phyloP scores from a whole-genome alignment of 2,888 invertebrate genomes.

The Hydriomena furcata region DNA sequence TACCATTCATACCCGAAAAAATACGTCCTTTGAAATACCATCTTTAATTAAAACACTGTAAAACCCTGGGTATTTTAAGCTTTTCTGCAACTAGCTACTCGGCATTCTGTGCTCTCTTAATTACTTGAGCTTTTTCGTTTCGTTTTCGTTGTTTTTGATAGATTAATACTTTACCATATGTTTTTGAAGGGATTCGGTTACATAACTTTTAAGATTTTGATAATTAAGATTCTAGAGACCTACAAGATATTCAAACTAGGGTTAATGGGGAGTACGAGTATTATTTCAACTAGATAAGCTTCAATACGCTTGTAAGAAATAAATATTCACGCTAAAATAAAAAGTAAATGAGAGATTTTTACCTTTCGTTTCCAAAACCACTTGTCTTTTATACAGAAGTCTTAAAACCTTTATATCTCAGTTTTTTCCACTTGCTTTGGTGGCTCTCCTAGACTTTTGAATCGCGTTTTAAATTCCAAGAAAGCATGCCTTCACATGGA shows the following conservation, averaged over 20 bases:
- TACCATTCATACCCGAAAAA: conserved; percentile 13
- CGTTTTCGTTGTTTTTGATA: too few relatives aligned
- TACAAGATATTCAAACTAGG: too few relatives aligned
- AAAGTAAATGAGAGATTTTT: not conserved
- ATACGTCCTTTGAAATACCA: conserved; percentile 22
- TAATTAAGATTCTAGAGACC: too few relatives aligned
- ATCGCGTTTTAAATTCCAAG: conserved; percentile 2
- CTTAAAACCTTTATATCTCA: not conserved
- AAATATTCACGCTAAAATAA: too few relatives aligned
- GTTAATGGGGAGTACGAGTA: too few relatives aligned
- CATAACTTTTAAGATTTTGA: too few relatives aligned
- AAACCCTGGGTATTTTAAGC: not conserved
- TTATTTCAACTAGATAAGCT: too few relatives aligned
- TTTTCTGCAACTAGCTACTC: conserved; percentile 11
- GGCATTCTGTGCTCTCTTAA: conserved; percentile 10
- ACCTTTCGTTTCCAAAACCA: not conserved
- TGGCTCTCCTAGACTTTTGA: not conserved
- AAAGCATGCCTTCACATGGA: conserved; percentile 1
- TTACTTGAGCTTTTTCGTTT: too few relatives aligned
- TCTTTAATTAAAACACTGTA: conserved; percentile 23
- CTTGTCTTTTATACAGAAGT: not conserved
- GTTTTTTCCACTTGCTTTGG: conserved; percentile 10
- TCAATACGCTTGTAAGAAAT: too few relatives aligned
- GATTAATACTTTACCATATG: conserved; percentile 3
- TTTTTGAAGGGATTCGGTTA: not conserved